Evolutionary conservation across 1,140 invertebrate species (phyloP).

Genomic region (Magallana ariakensis): DNA sequence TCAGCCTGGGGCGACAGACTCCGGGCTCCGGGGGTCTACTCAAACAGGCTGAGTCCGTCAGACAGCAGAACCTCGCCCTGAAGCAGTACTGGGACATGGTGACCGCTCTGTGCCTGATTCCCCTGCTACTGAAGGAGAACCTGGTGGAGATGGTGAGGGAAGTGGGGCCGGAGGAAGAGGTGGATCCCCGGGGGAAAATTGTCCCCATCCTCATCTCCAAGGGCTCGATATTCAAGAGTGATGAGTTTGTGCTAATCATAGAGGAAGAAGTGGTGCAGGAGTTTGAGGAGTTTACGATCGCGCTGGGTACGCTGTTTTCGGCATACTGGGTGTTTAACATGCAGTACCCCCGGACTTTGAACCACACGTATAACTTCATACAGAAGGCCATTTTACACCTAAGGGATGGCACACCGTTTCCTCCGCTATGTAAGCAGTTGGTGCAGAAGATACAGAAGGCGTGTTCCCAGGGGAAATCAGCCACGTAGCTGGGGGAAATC

Average conservation of each 20-base stretch:
- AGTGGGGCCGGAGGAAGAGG: constrained; percentile 73
- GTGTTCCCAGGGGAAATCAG: constrained; percentile 14
- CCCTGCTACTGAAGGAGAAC: constrained; percentile 73
- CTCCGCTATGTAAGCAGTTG: constrained; percentile 70
- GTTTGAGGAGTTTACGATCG: constrained; percentile 77
- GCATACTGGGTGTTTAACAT: constrained; percentile 78
- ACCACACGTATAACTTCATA: constrained; percentile 76
- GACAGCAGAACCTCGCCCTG: constrained; percentile 72
- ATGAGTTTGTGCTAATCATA: constrained; percentile 76
- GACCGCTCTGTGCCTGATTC: constrained; percentile 73
- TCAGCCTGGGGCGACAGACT: constrained; percentile 67
- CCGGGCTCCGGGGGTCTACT: constrained; percentile 69
- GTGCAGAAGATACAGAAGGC: constrained; percentile 64
- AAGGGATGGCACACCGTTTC: constrained; percentile 69
- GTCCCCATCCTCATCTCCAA: constrained; percentile 75
- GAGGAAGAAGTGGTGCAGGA: constrained; percentile 76
- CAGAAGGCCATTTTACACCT: constrained; percentile 73
- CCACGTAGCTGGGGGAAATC: background rate
- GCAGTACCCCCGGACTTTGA: constrained; percentile 74
- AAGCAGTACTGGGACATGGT: constrained; percentile 78
- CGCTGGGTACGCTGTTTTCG: constrained; percentile 74
- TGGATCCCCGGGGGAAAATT: constrained; percentile 74
- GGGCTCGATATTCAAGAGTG: constrained; percentile 73
- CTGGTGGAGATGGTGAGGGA: constrained; percentile 75
- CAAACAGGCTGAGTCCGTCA: constrained; percentile 69